Base-by-base conservation (phyloP, 2,797 vertebrate species). In the Coracias cyanogaster region DNA sequence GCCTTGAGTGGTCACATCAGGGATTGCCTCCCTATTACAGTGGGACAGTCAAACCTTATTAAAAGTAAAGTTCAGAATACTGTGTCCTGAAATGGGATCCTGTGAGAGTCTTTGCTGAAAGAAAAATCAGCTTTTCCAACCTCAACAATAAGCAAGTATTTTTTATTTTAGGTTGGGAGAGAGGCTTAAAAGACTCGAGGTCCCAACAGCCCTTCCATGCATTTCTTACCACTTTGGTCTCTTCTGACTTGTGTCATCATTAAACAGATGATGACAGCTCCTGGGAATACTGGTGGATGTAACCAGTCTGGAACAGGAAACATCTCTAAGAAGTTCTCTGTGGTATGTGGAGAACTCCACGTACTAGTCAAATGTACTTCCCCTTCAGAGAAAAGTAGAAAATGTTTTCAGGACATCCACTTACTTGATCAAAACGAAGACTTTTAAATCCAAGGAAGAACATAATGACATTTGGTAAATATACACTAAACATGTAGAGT, bases 1-100 rank as follows among this genome's bases (percentile, higher is more conserved):
- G 95, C 94, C 95, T 97, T 76, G 64, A 96, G 66, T 91, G 78
- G 54, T 70, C 69, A 74, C 10, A 3, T 64, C 73, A 48, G 86
- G 94, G 72, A 86, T 78, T 79, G 35, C 41, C 35, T 89, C 65
- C 61, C 33, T 62, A 9, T 82, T 90, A 71, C 16, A 69, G 43
- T 29, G 67, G 73, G 39, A 46, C 4, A 72, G 43, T 29, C 39
- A 87, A 96, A 61, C 51, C 48, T 86, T 86, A 73, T 86, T 87
- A 89, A 88, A 94, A 92, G 62, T 70, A 37, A 90, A 81, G 18
- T 74, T 85, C 25, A 82, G 74, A 80, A 79, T 87, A 28, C 14
- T 79, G 18, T 90, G 46, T 51, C 14, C 10, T 89, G 83, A 55
- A 71, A 70, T 37, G 15, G 39, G 58, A 52, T 87, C 43, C 45